Evolutionary conservation across 2,797 vertebrate genomes (phyloP), one percentile per base, ranked within the genome.

Genomic region (Leptodactylus fallax): DNA sequence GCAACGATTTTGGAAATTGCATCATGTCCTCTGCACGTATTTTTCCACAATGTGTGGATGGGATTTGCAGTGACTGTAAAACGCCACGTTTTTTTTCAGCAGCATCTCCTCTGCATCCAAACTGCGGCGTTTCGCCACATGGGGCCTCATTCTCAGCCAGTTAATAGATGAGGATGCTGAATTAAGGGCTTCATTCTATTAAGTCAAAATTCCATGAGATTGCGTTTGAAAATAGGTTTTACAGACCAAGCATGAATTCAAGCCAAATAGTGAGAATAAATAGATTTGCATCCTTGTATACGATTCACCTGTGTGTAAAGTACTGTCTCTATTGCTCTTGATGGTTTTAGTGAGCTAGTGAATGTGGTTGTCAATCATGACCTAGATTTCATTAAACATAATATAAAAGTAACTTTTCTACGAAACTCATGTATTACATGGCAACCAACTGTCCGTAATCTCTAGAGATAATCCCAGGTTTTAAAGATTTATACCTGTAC

Each of bases 381-480:
- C 74, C 74, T 77, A 77, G 6, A 53, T 77, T 77, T 77, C 19
- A 23, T n/a, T 77, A 1, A 51, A 14, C 74, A 53, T 53, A 77
- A 53, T 53, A 51, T 23, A 23, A 77, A 77, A 23, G 21, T 23
- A 76, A 11, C n/a, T 76, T 51, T 76, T n/a, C 47, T 72, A 11
- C 17, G 47, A 72, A 72, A 7, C 53, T 23, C 74, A 51, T 77
- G 47, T 77, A n/a, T 53, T 53, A 14, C 74, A 74, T 47, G 14
- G 17, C 21, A 17, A 51, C 47, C 74, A 77, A 77, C 74, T 53
- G 45, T 74, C 47, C 74, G 12, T 77, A 77, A 77, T 77, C 74
- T 77, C 47, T 49, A 14, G 47, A 49, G 72, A 77, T 77, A 77
- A 77, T 77, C 74, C 74, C 47, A 53, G 47, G 74, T 51, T 51